Evolutionary conservation across 2,113 vertebrate genomes (phyloP), one percentile per base, ranked within the genome.

Genomic region (Axis porcinus): DNA sequence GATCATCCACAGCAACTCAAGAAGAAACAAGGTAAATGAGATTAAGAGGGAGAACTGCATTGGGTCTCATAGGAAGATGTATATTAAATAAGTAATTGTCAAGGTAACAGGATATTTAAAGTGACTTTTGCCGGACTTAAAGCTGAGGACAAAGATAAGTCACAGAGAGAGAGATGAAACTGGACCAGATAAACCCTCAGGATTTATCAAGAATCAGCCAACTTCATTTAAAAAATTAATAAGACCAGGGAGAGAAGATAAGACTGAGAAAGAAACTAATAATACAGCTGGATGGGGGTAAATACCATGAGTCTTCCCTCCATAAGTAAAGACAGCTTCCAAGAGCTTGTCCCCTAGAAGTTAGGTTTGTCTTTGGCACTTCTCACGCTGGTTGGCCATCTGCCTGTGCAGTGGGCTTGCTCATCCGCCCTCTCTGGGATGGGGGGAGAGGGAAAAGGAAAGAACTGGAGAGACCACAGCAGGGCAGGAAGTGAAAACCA

Each of bases 121-220:
- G 93, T 92, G 79, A 81, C 55, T 95, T 82, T 64, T 89, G 52
- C 33, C 43, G 7, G 43, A 83, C 64, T 93, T 83, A 93, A 91
- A 95, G 40, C 36, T 55, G 76, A 96, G 60, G 47, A 57, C 45
- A 93, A 86, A 92, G 45, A 58, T 95, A 89, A 97, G 8, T 57
- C 89, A 40, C 52, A 27, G n/a, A 55, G 23, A 58, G 45, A 86
- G 1, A 79, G 43, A 28, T 96, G 50, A 89, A 95, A 97, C 23
- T 81, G 45, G 15, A 94, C 57, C 79, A 74, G 45, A 28, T 94
- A 84, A 86, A 54, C 83, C 81, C 52, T 94, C 14, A 8, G 11
- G 28, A 40, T 30, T 86, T 93, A 67, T 74, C 64, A 50, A 88
- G 67, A 60, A 78, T 78, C 67, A 85, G 79, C 36, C 84, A 86